A percentile compares a stretch with the other conserved stretches of the same genome.
Conservation (phyloP, 1,140 invertebrate genomes). For the Drosophila ambigua region DNA sequence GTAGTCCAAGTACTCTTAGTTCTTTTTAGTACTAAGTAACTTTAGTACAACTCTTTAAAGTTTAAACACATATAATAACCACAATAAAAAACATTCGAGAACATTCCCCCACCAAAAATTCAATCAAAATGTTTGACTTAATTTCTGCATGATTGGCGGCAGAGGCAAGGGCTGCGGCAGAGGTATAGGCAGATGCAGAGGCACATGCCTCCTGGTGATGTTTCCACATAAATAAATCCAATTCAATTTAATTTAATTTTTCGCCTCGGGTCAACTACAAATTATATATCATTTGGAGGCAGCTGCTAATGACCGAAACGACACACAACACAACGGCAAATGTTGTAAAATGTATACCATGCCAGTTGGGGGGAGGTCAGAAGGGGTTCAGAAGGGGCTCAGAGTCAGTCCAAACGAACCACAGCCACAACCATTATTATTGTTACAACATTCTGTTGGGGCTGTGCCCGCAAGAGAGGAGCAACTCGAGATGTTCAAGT, state of each 20-base stretch:
- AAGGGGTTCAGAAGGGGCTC: background rate
- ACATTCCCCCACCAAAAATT: conserved; percentile 5
- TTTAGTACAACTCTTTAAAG: too few relatives aligned
- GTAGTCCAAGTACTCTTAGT: too few relatives aligned
- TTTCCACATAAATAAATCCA: conserved; percentile 46
- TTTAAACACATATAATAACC: too few relatives aligned
- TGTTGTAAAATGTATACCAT: conserved; percentile 28
- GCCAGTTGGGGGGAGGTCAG: background rate
- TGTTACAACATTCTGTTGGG: conserved; percentile 23
- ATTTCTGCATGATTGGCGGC: conserved; percentile 18
- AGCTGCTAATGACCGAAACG: conserved; percentile 47
- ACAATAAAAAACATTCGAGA: background rate
- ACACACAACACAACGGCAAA: conserved; percentile 13
- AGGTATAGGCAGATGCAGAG: background rate
- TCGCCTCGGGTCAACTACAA: conserved; percentile 45
- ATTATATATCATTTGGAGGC: conserved; percentile 48
- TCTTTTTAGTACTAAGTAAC: too few relatives aligned
- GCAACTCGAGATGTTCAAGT: conserved; percentile 21
- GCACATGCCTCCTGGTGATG: conserved; percentile 11
- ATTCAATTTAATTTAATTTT: conserved; percentile 38
- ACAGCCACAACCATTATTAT: conserved; percentile 12
- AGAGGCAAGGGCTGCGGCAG: too few relatives aligned
- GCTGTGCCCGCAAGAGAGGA: conserved; percentile 36
- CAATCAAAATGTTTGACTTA: background rate
- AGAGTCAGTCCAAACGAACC: background rate